phyloP scores from a whole-genome alignment of 2,888 invertebrate species.

The Cryptocephalus primarius region DNA sequence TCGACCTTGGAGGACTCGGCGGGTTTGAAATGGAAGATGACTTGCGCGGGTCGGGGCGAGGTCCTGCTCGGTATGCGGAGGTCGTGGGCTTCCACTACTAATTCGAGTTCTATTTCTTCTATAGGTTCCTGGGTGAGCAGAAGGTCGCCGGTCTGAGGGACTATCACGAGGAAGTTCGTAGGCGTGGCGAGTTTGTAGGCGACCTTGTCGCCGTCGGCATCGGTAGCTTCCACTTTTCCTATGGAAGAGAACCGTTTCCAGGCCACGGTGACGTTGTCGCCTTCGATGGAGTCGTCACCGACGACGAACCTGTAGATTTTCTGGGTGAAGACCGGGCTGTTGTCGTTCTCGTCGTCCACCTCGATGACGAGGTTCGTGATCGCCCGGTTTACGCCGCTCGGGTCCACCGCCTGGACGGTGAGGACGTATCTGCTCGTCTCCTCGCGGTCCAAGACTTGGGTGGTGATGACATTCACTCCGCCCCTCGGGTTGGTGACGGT shows the following conservation, averaged over 20 bases:
- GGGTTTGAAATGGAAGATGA: conserved; percentile 61
- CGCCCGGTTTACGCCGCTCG: conserved; percentile 69
- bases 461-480: conserved; percentile 66
- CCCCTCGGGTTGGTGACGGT: conserved; percentile 41
- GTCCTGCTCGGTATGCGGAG: conserved; percentile 61
- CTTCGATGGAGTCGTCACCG: conserved; percentile 47
- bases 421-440: conserved; percentile 58
- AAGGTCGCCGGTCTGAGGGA: conserved; percentile 79
- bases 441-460: conserved; percentile 70
- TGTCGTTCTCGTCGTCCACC: conserved; percentile 84
- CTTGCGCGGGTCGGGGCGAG: conserved; percentile 60
- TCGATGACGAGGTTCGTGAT: conserved; percentile 65
- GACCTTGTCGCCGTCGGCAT: conserved; percentile 86
- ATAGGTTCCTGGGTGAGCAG: conserved; percentile 72
- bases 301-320: conserved; percentile 68
- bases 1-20: conserved; percentile 44
- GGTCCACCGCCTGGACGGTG: conserved; percentile 69
- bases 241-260: conserved; percentile 75
- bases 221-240: conserved; percentile 76
- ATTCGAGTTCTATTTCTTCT: conserved; percentile 44
- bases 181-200: conserved; percentile 75
- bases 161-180: conserved; percentile 74
- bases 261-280: conserved; percentile 50
- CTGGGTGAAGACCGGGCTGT: conserved; percentile 74
- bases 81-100: conserved; percentile 77